phyloP scores from a whole-genome alignment of 2,113 vertebrate genomes.

The Heteronetta atricapilla region DNA sequence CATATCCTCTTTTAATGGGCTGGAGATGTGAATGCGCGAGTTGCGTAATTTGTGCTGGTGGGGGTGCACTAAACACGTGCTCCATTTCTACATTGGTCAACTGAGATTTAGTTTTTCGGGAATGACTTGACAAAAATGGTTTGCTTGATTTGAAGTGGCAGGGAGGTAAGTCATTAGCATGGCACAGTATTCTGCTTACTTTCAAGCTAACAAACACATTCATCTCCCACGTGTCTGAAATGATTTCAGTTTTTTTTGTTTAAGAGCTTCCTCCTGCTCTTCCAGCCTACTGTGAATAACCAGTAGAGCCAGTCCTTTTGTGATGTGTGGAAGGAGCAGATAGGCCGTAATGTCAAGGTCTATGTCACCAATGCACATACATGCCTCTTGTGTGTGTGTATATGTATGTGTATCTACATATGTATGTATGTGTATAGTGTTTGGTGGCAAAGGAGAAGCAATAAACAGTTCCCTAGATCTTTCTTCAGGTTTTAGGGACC shows the following conservation, averaged over 20 bases:
- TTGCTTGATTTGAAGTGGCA: background rate
- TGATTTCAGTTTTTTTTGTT: background rate
- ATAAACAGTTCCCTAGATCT: background rate
- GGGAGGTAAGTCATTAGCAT: background rate
- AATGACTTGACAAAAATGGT: background rate
- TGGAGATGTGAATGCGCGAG: background rate
- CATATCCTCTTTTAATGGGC: conserved; percentile 19
- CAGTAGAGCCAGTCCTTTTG: background rate
- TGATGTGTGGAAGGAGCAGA: background rate
- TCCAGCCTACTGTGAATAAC: background rate
- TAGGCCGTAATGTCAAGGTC: background rate
- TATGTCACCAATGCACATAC: background rate
- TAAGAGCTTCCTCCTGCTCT: background rate
- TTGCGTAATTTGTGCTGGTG: conserved; percentile 26
- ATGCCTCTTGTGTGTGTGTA: accelerated
- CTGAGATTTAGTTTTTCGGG: background rate
- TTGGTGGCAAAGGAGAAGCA: background rate
- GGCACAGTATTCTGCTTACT: background rate
- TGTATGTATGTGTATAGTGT: background rate
- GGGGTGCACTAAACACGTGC: background rate
- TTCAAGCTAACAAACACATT: background rate
- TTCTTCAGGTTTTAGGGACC: background rate
- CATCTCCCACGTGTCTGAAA: background rate
- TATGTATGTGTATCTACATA: background rate
- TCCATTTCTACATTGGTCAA: background rate